A percentile compares a stretch with the other conserved stretches of the same genome.
Conservation (phyloP, 2,113 vertebrate species). For the Emydocephalus ijimae region DNA sequence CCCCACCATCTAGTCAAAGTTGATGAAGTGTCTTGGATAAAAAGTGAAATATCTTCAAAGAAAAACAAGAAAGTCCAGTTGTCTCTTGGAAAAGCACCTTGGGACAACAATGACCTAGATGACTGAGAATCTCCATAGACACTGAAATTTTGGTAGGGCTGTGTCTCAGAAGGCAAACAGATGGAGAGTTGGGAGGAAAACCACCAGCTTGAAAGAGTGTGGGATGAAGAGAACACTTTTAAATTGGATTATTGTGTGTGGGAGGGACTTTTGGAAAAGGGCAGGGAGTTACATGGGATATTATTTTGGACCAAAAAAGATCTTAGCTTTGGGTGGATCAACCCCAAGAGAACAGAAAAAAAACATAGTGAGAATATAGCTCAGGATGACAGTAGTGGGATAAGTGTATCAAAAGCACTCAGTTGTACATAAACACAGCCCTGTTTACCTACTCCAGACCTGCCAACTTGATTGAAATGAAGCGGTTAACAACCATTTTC, state of each 20-base stretch:
- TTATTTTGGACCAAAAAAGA: not conserved
- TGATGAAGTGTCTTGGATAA: no score
- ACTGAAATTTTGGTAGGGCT: not conserved
- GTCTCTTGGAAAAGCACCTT: no score
- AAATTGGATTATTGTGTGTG: not conserved
- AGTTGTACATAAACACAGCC: not conserved
- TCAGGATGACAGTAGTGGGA: not conserved
- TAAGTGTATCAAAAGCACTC: not conserved
- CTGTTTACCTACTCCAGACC: not conserved
- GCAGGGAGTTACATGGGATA: not conserved
- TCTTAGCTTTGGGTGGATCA: not conserved
- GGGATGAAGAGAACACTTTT: not conserved
- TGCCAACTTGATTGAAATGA: not conserved
- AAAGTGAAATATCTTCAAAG: no score
- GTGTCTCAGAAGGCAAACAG: not conserved
- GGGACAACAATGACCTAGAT: no score
- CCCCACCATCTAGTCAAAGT: no score
- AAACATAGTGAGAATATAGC: not conserved
- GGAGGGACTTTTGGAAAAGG: not conserved
- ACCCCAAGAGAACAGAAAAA: not conserved
- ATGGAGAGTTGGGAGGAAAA: not conserved
- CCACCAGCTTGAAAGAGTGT: not conserved
- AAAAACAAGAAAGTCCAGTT: no score
- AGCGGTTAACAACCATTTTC: not conserved
- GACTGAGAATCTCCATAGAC: no score